Base-by-base conservation (phyloP, 2,113 vertebrate species). In the Microtus oregoni region DNA sequence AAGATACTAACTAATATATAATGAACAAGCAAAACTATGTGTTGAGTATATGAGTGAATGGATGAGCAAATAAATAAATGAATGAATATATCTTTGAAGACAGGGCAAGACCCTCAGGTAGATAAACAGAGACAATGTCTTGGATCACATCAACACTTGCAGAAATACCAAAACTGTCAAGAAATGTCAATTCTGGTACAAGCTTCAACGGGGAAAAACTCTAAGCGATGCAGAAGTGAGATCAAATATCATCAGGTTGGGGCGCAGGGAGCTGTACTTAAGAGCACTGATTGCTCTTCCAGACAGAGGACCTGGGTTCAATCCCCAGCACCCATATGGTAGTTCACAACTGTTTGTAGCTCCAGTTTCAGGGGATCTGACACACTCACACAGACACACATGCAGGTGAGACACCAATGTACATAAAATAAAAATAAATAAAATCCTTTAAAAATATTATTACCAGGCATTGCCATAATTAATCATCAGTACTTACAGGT, bases 381-480 rank as follows among this genome's bases (percentile, higher is more conserved):
- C 32, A 35, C 32, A 32, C 32, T 70, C 32, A 17, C 30, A 32
- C 32, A 70, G 15, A 17, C 32, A 70, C 30, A 70, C 68, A 70
- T 35, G 68, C 68, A 70, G 68, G 32, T 15, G 8, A 70, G 32
- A 35, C 6, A 68, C 13, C 30, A 70, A 70, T 70, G 32, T 6
- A 70, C 32, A 70, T 68, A 70, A 70, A 70, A 35, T 35, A 70
- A 70, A 70, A 70, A n/a, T 70, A 70, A 35, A 70, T 70, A 70
- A 70, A 17, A 70, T 70, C 68, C 32, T 35, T 35, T 70, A 35
- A 70, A 35, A 70, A 70, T 35, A 70, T 87, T 87, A 70, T 52
- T 81, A 90, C 55, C 44, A 85, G 83, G 44, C 24, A 91, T 63
- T 87, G 89, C 65, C 89, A 90, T 90, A 97, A 96, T 90, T 91